Conservation (phyloP, 2,888 invertebrate genomes). For the Meteorus cinctellus region DNA sequence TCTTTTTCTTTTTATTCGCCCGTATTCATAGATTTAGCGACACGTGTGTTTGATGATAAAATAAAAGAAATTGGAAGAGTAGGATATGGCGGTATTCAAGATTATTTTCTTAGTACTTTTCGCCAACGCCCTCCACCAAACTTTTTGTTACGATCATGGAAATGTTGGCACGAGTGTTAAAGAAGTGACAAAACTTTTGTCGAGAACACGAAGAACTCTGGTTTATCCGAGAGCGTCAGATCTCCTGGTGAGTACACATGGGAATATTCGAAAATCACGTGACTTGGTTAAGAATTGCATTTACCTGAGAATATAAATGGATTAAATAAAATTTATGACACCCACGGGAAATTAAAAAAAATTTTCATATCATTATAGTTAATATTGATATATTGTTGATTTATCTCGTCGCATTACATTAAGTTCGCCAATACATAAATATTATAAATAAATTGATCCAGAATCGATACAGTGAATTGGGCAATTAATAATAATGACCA, state of each 20-base stretch:
- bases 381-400: neutral
- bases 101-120: conserved; percentile 35
- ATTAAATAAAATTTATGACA: conserved; percentile 10
- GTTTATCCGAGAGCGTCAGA: conserved; percentile 60
- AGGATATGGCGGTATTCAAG: conserved; percentile 23
- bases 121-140: conserved; percentile 31
- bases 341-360: conserved; percentile 9
- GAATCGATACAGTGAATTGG: neutral
- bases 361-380: neutral
- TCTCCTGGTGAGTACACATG: conserved; percentile 61
- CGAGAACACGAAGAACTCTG: conserved; percentile 59
- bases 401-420: neutral
- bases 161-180: conserved; percentile 25
- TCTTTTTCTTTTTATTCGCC: neutral
- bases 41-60: conserved; percentile 11
- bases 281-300: conserved; percentile 12
- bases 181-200: conserved; percentile 38
- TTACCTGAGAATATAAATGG: conserved; percentile 3
- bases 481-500: neutral
- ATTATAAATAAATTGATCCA: conserved; percentile 6
- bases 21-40: neutral
- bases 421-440: neutral
- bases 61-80: conserved; percentile 22
- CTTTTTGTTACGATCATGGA: conserved; percentile 37
- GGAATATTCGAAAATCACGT: conserved; percentile 26